Conservation (phyloP, 2,113 vertebrate species). For the Gadus macrocephalus region DNA sequence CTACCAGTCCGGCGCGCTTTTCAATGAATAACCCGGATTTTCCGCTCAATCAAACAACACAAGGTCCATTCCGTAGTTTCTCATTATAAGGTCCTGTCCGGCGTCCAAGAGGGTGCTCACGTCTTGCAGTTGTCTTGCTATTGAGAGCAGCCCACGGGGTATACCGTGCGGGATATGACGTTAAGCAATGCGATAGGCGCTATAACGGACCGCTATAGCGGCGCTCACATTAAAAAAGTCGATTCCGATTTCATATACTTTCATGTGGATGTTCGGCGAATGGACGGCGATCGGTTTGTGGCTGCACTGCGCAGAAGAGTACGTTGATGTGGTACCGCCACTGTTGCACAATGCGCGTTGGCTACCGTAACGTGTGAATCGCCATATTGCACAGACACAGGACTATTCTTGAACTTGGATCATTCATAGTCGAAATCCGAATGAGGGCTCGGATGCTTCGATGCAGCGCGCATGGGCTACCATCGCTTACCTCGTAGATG, state of each 20-base stretch:
- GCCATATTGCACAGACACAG: background rate
- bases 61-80: constrained; percentile 57
- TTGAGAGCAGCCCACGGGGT: background rate
- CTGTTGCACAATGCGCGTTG: too few species aligned
- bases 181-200: constrained; percentile 22
- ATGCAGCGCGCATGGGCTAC: background rate
- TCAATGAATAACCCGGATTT: constrained; percentile 20
- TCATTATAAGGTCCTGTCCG: constrained; percentile 43
- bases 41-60: constrained; percentile 13
- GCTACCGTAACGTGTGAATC: too few species aligned
- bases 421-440: background rate
- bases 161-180: background rate
- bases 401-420: background rate
- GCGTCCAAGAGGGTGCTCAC: background rate
- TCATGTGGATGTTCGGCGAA: too few species aligned
- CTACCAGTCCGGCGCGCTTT: constrained; percentile 46
- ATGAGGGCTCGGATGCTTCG: background rate
- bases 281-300: too few species aligned
- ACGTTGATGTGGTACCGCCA: too few species aligned
- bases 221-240: background rate
- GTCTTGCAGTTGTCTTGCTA: background rate
- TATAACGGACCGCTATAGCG: constrained; percentile 15
- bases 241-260: too few species aligned
- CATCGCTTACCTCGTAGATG: constrained; percentile 57
- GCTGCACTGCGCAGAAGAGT: constrained; percentile 24